A percentile compares a stretch with the other conserved stretches of the same genome.
Conservation (phyloP, 2,888 invertebrate species). For the Vandiemenella viatica region DNA sequence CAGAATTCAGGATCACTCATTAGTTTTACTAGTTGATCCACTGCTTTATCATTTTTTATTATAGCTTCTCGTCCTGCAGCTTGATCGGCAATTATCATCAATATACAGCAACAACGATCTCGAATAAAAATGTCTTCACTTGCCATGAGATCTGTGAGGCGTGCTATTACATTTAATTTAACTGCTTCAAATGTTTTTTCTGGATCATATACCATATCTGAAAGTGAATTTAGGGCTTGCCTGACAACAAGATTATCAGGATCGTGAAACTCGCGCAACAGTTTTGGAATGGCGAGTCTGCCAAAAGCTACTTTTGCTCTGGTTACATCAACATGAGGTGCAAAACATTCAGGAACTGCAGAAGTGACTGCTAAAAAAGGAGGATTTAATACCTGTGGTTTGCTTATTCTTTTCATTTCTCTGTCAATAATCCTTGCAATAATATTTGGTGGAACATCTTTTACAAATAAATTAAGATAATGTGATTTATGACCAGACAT, state of each 20-base stretch:
- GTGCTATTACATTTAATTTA: constrained; percentile 27
- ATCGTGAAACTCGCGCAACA: constrained; percentile 28
- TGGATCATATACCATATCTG: constrained; percentile 31
- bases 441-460: too few relatives aligned
- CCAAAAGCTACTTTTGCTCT: constrained; percentile 30
- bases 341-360: constrained; percentile 29
- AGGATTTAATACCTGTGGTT: too few relatives aligned
- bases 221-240: constrained; percentile 29
- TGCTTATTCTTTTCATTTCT: too few relatives aligned
- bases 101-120: constrained; percentile 27
- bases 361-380: constrained; percentile 26
- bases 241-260: constrained; percentile 24
- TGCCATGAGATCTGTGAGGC: constrained; percentile 24
- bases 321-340: constrained; percentile 29
- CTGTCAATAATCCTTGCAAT: too few relatives aligned
- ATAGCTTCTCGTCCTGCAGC: constrained; percentile 29
- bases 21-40: constrained; percentile 24
- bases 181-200: constrained; percentile 31
- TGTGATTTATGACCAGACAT: too few relatives aligned
- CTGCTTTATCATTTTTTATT: constrained; percentile 23
- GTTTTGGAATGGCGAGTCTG: constrained; percentile 29
- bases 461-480: too few relatives aligned
- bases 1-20: constrained; percentile 24
- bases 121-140: constrained; percentile 26
- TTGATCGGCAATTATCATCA: constrained; percentile 27